Base-by-base conservation (phyloP, 2,113 vertebrate species). In the Prietella phreatophila region DNA sequence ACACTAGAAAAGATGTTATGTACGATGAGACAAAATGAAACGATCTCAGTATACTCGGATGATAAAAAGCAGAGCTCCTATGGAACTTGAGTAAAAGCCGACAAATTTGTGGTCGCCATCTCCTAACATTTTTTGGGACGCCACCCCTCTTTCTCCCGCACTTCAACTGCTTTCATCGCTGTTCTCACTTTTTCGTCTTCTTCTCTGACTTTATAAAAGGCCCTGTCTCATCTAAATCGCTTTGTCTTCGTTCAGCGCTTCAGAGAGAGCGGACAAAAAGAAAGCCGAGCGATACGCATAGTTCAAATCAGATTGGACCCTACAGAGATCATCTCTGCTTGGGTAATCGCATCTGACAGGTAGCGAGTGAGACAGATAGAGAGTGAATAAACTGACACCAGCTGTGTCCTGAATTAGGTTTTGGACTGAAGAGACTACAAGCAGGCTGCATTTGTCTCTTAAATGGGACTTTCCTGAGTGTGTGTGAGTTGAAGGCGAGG, bases 341-440 rank as follows among this genome's bases (percentile, higher is more conserved):
- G 85, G 19, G 76, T 82, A 85, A 89, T 55, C 76, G 80, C 73
- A 87, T 84, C 88, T 84, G 82, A 86, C 82, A 87, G 56, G 81
- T 19, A 65, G 73, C 13, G 30, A 82, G 33, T 27, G 61, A 65
- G 33, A 73, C 55, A 30, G 61, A 69, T 55, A 78, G 67, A 75
- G 58, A 90, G 79, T 85, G 79, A 90, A 81, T 9, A 42, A 27
- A 13, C 47, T 73, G 39, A 82, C 33, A 56, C 39, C 27, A 22
- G 33, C 42, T 30, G 36, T 79, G 58, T 76, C 36, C 42, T 75
- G 71, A 36, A 4, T 71, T 47, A 1, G 56, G 13, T 20, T 5
- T 27, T 69, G 56, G 55, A 65, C n/a, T 69, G 63, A 10, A 65
- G 69, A 36, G 15, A 27, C 42, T 78, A n/a, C 42, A 78, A 13